These are phyloP conservation scores for Ahaetulla prasina DNA, from an alignment of 2,113 vertebrate species.

Conservation along the genomic window DNA sequence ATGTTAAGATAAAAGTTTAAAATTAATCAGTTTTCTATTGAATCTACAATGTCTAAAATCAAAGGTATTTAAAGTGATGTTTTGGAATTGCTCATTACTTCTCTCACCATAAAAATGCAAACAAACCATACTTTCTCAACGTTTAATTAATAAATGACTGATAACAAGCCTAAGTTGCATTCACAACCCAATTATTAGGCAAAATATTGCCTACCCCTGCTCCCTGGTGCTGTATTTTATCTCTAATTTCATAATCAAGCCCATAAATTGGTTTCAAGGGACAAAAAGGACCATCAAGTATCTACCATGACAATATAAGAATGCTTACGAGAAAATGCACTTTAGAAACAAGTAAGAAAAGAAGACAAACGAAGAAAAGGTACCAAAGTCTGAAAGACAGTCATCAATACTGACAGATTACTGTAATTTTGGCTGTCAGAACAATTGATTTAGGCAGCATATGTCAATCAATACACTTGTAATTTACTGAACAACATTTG, in stretches of 20 bases:
- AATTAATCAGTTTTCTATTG: constrained; percentile 42
- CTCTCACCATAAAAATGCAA: neutral
- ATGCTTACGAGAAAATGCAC: constrained; percentile 71
- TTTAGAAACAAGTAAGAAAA: constrained; percentile 69
- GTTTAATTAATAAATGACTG: constrained; percentile 69
- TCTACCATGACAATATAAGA: constrained; percentile 67
- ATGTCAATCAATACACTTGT: constrained; percentile 92
- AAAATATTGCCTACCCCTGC: constrained; percentile 59
- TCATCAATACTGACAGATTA: constrained; percentile 99
- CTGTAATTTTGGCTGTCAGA: constrained; percentile 98
- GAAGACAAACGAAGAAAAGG: constrained; percentile 71
- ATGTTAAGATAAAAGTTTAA: constrained; percentile 46
- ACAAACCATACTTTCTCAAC: constrained; percentile 58
- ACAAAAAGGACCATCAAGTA: constrained; percentile 59
- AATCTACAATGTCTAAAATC: constrained; percentile 59
- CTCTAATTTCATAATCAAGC: constrained; percentile 73
- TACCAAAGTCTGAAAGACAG: constrained; percentile 80
- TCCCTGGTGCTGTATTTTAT: constrained; percentile 63
- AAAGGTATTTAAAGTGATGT: constrained; percentile 65
- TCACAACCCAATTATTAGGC: constrained; percentile 57
- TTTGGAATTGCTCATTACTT: constrained; percentile 64
- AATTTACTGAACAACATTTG: constrained; percentile 79
- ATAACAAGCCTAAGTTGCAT: constrained; percentile 60
- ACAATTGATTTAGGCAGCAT: constrained; percentile 92
- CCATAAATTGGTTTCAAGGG: constrained; percentile 68